Percentiles rank a stretch among this genome's conserved stretches.
Conservation (phyloP, 2,797 vertebrate species). For the Sus cebifrons region DNA sequence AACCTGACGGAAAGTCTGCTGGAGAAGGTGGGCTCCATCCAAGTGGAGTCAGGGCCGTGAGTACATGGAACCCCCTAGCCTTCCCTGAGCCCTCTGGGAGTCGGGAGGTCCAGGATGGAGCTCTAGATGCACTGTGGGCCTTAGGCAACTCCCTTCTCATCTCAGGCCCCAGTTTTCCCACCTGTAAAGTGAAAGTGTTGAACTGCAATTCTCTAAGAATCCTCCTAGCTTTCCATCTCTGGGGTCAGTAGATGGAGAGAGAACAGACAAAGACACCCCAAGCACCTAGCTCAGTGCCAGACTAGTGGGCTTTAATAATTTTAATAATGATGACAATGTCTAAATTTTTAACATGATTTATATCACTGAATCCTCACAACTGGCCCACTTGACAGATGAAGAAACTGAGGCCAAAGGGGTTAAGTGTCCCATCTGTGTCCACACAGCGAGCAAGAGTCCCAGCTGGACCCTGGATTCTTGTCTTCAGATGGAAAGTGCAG, state of each 20-base stretch:
- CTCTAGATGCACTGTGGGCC: no score
- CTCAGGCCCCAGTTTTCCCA: slow-evolving; percentile 35
- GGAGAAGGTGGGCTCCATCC: slow-evolving; percentile 95
- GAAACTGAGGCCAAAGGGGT: background rate
- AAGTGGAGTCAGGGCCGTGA: slow-evolving; percentile 96
- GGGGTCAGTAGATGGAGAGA: no score
- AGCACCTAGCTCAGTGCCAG: background rate
- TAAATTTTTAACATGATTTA: background rate
- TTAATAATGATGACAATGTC: no score
- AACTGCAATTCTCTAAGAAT: background rate
- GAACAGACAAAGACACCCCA: background rate
- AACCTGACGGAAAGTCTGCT: slow-evolving; percentile 93
- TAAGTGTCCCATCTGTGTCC: background rate
- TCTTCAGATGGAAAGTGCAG: background rate
- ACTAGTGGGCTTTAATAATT: background rate
- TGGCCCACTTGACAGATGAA: background rate
- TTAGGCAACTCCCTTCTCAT: background rate
- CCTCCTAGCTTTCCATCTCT: background rate
- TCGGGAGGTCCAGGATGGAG: accelerated
- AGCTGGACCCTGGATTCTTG: accelerated
- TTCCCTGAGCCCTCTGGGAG: background rate
- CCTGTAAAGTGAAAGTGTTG: background rate
- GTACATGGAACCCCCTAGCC: slow-evolving; percentile 80
- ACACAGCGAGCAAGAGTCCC: background rate
- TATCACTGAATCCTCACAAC: background rate